Percentiles rank a stretch among this genome's conserved stretches.
Conservation (phyloP, 2,888 invertebrate species). For the Scrobipalpa atriplicella region DNA sequence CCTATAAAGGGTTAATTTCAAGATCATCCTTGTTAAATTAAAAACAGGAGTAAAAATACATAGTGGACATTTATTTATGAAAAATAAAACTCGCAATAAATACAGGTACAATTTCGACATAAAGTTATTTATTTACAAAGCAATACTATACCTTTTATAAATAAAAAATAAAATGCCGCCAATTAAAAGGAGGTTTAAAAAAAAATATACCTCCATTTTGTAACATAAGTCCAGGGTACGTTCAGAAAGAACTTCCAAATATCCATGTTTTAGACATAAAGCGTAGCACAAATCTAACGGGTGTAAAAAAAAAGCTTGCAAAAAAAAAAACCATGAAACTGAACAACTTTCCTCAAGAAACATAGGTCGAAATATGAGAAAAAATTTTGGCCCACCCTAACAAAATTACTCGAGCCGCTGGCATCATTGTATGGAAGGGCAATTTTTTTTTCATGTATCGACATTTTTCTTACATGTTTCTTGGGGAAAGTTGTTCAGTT, state of each 20-base stretch:
- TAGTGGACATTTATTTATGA: conserved; percentile 64
- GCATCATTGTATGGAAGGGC: too few relatives aligned
- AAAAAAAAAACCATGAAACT: too few relatives aligned
- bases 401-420: too few relatives aligned
- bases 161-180: conserved; percentile 45
- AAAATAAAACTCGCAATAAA: conserved; percentile 66
- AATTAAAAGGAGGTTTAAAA: conserved; percentile 36
- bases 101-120: conserved; percentile 71
- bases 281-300: not conserved
- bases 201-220: conserved; percentile 23
- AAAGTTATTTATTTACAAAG: conserved; percentile 72
- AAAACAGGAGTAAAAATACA: conserved; percentile 61
- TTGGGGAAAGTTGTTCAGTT: too few relatives aligned
- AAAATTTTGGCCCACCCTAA: too few relatives aligned
- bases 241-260: conserved; percentile 13
- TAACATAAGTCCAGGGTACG: not conserved
- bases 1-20: too few relatives aligned
- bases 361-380: too few relatives aligned
- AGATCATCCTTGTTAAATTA: conserved; percentile 45
- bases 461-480: too few relatives aligned
- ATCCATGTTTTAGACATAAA: not conserved
- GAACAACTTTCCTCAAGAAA: too few relatives aligned
- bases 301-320: too few relatives aligned
- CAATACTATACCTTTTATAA: conserved; percentile 41
- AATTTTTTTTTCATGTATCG: too few relatives aligned